Evolutionary conservation across 2,113 vertebrate species (phyloP).

Genomic region (Myotis lucifugus): DNA sequence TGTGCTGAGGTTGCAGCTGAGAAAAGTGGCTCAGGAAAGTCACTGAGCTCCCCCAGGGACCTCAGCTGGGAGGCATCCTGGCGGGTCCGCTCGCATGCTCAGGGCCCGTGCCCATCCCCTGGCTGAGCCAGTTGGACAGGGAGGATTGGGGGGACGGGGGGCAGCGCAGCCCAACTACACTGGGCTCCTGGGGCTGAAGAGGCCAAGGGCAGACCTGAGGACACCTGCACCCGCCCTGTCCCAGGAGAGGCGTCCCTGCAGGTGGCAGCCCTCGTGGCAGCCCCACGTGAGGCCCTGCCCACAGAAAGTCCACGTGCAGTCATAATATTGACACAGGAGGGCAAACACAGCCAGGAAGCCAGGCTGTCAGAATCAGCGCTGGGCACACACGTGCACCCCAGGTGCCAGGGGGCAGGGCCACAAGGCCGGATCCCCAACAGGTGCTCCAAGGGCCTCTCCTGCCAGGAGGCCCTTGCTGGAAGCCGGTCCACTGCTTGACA

Average conservation of each 20-base stretch:
- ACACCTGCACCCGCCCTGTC: background rate
- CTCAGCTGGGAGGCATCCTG: no score
- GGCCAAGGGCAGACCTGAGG: background rate
- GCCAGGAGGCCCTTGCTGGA: background rate
- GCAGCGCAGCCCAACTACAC: fast-evolving
- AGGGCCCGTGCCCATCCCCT: background rate
- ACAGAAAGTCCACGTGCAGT: background rate
- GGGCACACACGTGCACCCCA: background rate
- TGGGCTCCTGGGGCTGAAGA: background rate
- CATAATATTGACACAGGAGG: conserved; percentile 57
- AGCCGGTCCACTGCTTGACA: no score
- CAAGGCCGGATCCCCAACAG: background rate
- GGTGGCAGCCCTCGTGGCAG: background rate
- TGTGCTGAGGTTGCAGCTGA: background rate
- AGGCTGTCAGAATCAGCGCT: background rate
- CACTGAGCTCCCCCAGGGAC: background rate
- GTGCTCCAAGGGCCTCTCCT: background rate
- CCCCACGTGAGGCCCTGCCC: background rate
- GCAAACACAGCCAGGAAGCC: background rate
- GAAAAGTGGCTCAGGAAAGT: background rate
- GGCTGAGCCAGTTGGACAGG: background rate
- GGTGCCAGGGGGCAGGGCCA: background rate
- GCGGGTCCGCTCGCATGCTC: background rate
- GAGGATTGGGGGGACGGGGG: no score
- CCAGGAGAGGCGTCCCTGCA: background rate